phyloP scores from a whole-genome alignment of 92 coral and sea anemone genomes.

The Zoanthus sociatus region DNA sequence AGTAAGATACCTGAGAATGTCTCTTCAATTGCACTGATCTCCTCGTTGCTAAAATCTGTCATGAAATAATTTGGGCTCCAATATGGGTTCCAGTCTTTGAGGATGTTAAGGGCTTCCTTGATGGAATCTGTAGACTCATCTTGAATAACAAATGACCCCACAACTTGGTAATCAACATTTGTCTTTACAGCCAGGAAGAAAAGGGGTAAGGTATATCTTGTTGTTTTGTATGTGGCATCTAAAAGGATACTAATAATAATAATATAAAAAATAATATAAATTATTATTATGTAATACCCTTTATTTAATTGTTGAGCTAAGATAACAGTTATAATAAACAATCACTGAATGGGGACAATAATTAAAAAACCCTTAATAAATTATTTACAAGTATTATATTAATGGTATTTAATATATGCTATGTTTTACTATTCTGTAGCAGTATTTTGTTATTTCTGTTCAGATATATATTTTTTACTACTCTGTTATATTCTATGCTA shows the following conservation, averaged over 20 bases:
- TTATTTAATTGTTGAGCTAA: too few relatives aligned
- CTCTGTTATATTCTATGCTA: too few relatives aligned
- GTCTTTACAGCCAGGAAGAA: conserved; percentile 36
- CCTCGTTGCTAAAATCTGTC: conserved; percentile 34
- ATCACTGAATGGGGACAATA: too few relatives aligned
- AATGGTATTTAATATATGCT: too few relatives aligned
- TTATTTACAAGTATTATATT: too few relatives aligned
- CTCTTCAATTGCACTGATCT: conserved; percentile 36
- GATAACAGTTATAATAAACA: too few relatives aligned
- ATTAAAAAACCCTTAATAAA: too few relatives aligned
- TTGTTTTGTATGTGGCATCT: conserved; percentile 69
- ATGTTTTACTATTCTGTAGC: too few relatives aligned
- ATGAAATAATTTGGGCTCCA: conserved; percentile 40
- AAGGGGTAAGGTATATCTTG: conserved; percentile 63
- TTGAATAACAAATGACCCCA: conserved; percentile 30
- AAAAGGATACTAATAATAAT: conserved; percentile 1
- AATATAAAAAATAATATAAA: too few relatives aligned
- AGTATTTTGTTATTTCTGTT: too few relatives aligned
- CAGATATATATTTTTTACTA: too few relatives aligned
- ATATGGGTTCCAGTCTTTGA: conserved; percentile 29
- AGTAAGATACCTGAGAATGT: conserved; percentile 21
- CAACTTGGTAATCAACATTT: conserved; percentile 3
- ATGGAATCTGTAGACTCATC: conserved; percentile 22
- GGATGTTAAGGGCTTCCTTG: conserved; percentile 23
- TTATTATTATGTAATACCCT: too few relatives aligned